These are phyloP conservation scores for Anhinga anhinga DNA, from an alignment of 2,113 vertebrate species.

Conservation along the genomic window DNA sequence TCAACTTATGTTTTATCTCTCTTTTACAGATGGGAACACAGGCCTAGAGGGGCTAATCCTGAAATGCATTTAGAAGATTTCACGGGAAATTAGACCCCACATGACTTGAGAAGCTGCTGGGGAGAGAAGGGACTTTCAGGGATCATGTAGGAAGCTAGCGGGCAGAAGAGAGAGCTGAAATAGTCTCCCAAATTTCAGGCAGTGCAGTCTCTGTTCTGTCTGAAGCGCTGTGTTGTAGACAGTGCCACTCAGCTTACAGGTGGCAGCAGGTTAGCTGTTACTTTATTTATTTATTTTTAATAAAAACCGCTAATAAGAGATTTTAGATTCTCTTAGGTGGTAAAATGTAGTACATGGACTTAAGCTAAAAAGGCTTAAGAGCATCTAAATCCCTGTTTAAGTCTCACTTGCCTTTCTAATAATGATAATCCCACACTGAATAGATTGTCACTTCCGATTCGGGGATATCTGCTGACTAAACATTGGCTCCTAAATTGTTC, in stretches of 20 bases:
- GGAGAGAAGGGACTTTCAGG: background rate
- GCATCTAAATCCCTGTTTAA: background rate
- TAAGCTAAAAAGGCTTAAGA: background rate
- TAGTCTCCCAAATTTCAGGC: rapidly evolving
- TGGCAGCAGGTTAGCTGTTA: background rate
- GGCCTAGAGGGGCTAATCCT: background rate
- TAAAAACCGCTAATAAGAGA: background rate
- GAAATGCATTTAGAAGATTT: background rate
- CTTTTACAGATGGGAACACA: background rate
- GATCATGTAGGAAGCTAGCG: background rate
- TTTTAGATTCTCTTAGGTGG: background rate
- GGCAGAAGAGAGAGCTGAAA: background rate
- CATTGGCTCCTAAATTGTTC: background rate
- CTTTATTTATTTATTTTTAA: background rate
- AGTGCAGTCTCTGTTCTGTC: background rate
- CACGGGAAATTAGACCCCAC: background rate
- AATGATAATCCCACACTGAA: background rate
- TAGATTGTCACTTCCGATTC: background rate
- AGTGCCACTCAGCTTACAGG: background rate
- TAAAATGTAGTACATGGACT: background rate
- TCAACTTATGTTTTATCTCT: background rate
- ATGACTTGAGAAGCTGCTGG: background rate
- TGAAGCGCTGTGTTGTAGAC: rapidly evolving
- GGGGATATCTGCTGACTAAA: background rate
- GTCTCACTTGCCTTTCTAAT: background rate